These are phyloP conservation scores for Thecophora atra DNA, from an alignment of 2,888 invertebrate genomes.

Conservation along the genomic window DNA sequence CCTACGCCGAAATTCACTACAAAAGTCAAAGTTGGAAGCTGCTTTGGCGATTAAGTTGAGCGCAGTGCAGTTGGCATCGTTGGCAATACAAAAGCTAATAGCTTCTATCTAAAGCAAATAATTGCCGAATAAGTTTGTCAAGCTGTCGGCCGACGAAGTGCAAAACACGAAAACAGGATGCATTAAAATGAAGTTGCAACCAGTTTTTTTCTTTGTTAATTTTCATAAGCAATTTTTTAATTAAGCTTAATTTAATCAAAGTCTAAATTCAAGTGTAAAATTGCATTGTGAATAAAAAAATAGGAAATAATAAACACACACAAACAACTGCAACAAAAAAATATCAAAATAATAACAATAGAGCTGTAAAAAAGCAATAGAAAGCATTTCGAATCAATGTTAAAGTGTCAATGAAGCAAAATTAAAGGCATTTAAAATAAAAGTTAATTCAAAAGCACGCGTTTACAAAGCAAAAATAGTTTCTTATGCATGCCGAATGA, in stretches of 20 bases:
- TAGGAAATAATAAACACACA: constrained; percentile 50
- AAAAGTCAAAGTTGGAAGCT: background rate
- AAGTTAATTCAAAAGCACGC: constrained; percentile 29
- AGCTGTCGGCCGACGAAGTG: background rate
- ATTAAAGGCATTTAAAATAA: constrained; percentile 24
- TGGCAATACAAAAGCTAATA: background rate
- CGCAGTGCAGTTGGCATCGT: background rate
- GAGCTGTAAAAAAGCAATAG: too few species aligned
- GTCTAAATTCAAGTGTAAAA: background rate
- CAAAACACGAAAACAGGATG: too few species aligned
- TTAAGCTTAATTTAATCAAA: constrained; percentile 31
- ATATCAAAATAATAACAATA: constrained; percentile 35
- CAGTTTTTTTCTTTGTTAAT: constrained; percentile 40
- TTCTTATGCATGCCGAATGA: constrained; percentile 45
- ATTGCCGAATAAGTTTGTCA: background rate
- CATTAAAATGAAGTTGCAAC: constrained; percentile 28
- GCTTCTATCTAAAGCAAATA: background rate
- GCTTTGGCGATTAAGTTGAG: background rate
- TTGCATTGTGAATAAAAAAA: constrained; percentile 37
- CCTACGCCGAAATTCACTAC: too few species aligned
- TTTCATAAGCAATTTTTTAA: constrained; percentile 18
- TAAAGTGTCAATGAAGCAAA: constrained; percentile 24
- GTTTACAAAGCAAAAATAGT: constrained; percentile 32
- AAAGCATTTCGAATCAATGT: constrained; percentile 30
- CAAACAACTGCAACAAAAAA: constrained; percentile 55